phyloP scores from a whole-genome alignment of 2,113 vertebrate genomes.

The Anarrhichthys ocellatus region DNA sequence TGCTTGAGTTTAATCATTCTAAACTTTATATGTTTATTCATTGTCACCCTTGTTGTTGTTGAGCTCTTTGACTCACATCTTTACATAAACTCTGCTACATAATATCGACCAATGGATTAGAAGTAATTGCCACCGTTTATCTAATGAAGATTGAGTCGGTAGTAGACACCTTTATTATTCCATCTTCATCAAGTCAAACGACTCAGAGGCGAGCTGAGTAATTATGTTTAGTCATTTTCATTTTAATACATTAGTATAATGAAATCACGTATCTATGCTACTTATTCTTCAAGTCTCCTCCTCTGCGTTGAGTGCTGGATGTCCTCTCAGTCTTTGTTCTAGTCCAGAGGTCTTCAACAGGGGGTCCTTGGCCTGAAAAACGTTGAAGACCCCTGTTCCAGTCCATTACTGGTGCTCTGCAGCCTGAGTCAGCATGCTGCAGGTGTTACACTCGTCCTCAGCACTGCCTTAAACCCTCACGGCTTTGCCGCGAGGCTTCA shows the following conservation, averaged over 20 bases:
- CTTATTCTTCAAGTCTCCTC: background rate
- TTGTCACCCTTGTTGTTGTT: background rate
- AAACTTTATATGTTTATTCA: background rate
- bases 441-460: slow-evolving; percentile 23
- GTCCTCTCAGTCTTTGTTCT: background rate
- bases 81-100: background rate
- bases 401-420: background rate
- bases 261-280: background rate
- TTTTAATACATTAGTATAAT: background rate
- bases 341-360: background rate
- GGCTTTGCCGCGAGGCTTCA: slow-evolving; percentile 13
- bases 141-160: background rate
- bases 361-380: too few relatives aligned
- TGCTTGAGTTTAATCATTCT: background rate
- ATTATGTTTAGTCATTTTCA: background rate
- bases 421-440: background rate
- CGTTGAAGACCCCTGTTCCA: background rate
- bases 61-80: background rate
- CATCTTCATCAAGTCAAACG: background rate
- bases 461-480: background rate
- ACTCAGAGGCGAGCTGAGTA: background rate
- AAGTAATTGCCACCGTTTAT: background rate
- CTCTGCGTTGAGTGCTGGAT: background rate
- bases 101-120: background rate
- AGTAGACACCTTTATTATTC: background rate